These are phyloP conservation scores for Xestia sexstrigata DNA, from an alignment of 2,888 invertebrate genomes.

Conservation along the genomic window DNA sequence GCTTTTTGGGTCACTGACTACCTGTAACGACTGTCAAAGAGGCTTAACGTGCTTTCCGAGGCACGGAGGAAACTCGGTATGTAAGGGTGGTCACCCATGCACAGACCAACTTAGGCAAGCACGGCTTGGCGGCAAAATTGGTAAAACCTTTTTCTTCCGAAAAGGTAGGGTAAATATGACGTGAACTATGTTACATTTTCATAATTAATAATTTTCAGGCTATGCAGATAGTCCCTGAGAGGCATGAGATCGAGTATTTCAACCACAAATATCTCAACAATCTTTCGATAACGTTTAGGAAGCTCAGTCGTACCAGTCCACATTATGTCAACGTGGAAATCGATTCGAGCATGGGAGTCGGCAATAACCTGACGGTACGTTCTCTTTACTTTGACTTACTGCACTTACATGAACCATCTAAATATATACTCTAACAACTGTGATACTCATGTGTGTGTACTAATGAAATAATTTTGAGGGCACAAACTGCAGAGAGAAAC, in stretches of 20 bases:
- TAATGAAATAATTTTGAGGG: neutral
- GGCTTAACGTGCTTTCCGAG: too few relatives aligned
- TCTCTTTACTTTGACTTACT: neutral
- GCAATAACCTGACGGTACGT: constrained; percentile 65
- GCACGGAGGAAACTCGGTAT: too few relatives aligned
- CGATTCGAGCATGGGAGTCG: constrained; percentile 40
- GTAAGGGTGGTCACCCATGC: too few relatives aligned
- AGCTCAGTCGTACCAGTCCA: constrained; percentile 60
- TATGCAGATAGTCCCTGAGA: constrained; percentile 61
- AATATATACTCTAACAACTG: neutral
- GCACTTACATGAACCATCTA: neutral
- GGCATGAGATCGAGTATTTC: constrained; percentile 62
- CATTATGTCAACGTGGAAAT: constrained; percentile 61
- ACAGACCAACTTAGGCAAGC: too few relatives aligned
- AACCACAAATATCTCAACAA: constrained; percentile 59
- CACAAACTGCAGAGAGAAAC: neutral
- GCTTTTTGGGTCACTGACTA: too few relatives aligned
- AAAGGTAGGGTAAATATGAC: neutral
- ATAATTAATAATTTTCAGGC: constrained; percentile 43
- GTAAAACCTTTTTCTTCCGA: too few relatives aligned
- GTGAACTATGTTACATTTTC: neutral
- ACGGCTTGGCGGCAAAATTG: too few relatives aligned
- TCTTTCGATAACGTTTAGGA: constrained; percentile 54
- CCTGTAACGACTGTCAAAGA: too few relatives aligned
- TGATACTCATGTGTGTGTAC: too few relatives aligned